phyloP scores from a whole-genome alignment of 2,888 invertebrate genomes.

The Drosophila borealis region DNA sequence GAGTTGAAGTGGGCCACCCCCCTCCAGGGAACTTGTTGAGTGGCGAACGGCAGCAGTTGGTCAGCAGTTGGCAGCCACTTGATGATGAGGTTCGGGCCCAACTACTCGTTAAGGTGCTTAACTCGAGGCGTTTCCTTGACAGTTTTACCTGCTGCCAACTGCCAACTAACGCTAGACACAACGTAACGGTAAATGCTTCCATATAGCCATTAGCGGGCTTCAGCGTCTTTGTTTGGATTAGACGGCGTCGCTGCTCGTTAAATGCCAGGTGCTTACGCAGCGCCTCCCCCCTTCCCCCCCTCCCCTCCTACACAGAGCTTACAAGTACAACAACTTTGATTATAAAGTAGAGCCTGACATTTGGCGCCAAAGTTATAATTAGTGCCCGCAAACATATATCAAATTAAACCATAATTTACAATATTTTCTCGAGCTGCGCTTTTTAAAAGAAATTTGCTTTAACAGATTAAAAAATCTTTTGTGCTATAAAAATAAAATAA shows the following conservation, averaged over 20 bases:
- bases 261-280: conserved; percentile 34
- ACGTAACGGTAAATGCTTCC: conserved; percentile 33
- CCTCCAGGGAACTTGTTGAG: conserved; percentile 56
- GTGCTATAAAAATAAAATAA: no score
- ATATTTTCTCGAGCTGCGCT: no score
- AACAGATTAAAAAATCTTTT: no score
- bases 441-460: no score
- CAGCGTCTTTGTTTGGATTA: conserved; percentile 61
- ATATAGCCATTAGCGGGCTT: conserved; percentile 66
- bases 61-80: conserved; percentile 35
- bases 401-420: no score
- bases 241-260: conserved; percentile 22
- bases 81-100: conserved; percentile 41
- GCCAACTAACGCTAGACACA: conserved; percentile 8
- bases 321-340: neutral
- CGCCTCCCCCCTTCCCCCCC: no score
- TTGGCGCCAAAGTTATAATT: neutral
- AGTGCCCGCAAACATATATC: no score
- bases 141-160: conserved; percentile 8
- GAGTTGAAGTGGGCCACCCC: neutral
- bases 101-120: conserved; percentile 79
- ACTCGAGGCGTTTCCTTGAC: conserved; percentile 59
- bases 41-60: conserved; percentile 38
- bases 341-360: neutral
- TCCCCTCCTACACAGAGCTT: neutral